A percentile compares a stretch with the other conserved stretches of the same genome.
Conservation (phyloP, 2,797 vertebrate species). For the Mastacembelus armatus region DNA sequence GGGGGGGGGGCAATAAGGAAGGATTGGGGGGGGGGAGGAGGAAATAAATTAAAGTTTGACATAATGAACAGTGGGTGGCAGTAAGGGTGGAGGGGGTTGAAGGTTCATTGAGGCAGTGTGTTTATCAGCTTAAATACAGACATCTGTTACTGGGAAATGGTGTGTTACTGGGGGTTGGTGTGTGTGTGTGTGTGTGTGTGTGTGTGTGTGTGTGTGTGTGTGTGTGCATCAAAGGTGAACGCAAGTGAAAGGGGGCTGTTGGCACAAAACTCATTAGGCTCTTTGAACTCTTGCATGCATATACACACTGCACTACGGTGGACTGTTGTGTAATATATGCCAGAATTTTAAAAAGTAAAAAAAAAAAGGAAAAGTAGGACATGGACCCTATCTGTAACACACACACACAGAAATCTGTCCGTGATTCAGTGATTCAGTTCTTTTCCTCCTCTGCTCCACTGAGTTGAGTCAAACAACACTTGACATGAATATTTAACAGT, state of each 20-base stretch:
- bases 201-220: slow-evolving; percentile 20
- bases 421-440: slow-evolving; percentile 65
- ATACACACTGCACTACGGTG: slow-evolving; percentile 17
- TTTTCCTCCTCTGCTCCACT: slow-evolving; percentile 59
- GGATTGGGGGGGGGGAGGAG: slow-evolving; percentile 49
- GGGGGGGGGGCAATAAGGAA: slow-evolving; percentile 33
- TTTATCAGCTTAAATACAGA: slow-evolving; percentile 87
- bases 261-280: slow-evolving; percentile 63
- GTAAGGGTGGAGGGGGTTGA: slow-evolving; percentile 55
- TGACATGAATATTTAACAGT: slow-evolving; percentile 80
- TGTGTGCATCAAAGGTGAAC: slow-evolving; percentile 10
- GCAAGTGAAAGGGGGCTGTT: slow-evolving; percentile 46
- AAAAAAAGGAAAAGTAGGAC: slow-evolving; percentile 46
- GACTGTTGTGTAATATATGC: slow-evolving; percentile 39
- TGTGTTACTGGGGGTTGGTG: slow-evolving; percentile 62
- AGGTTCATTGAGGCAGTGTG: slow-evolving; percentile 73
- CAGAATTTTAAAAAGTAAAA: slow-evolving; percentile 18
- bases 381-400: slow-evolving; percentile 33
- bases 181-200: too few species aligned
- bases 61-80: slow-evolving; percentile 82
- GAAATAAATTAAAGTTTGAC: slow-evolving; percentile 86
- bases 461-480: slow-evolving; percentile 72
- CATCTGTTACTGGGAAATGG: slow-evolving; percentile 82
- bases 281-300: slow-evolving; percentile 55
- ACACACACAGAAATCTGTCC: slow-evolving; percentile 35